phyloP scores from a whole-genome alignment of 2,888 invertebrate genomes.

The Pteria penguin region DNA sequence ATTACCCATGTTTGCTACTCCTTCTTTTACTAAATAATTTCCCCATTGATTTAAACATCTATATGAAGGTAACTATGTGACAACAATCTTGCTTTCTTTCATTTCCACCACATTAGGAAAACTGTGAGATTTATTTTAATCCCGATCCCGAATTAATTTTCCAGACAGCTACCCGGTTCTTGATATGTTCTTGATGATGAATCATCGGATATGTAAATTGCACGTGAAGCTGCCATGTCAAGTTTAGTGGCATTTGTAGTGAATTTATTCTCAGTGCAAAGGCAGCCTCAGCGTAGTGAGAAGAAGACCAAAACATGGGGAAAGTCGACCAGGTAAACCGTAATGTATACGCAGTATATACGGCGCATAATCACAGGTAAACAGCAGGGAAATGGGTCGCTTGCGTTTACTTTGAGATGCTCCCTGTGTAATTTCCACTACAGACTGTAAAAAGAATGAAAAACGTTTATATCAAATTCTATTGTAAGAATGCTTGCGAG shows the following conservation, averaged over 20 bases:
- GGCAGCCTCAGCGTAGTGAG: background rate
- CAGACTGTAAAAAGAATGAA: too few relatives aligned
- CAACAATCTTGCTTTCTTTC: background rate
- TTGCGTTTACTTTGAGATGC: background rate
- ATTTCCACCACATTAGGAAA: too few relatives aligned
- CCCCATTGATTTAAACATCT: constrained; percentile 49
- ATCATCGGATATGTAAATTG: too few relatives aligned
- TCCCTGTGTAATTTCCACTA: background rate
- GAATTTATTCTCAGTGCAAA: constrained; percentile 4
- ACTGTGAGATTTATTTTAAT: too few relatives aligned
- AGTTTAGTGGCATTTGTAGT: constrained; percentile 25
- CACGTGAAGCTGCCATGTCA: constrained; percentile 4
- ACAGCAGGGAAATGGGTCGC: background rate
- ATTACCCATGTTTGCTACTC: constrained; percentile 52
- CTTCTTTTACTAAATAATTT: constrained; percentile 62
- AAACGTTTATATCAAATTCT: too few relatives aligned
- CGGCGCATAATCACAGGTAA: background rate
- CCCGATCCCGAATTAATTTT: too few relatives aligned
- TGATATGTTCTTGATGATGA: too few relatives aligned
- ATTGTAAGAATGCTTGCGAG: too few relatives aligned
- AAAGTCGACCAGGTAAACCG: constrained; percentile 17
- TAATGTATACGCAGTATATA: background rate
- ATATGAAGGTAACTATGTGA: background rate
- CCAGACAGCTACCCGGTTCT: too few relatives aligned
- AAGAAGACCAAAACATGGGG: constrained; percentile 10